These are phyloP conservation scores for Caranx ignobilis DNA, from an alignment of 2,113 vertebrate genomes.

Conservation along the genomic window DNA sequence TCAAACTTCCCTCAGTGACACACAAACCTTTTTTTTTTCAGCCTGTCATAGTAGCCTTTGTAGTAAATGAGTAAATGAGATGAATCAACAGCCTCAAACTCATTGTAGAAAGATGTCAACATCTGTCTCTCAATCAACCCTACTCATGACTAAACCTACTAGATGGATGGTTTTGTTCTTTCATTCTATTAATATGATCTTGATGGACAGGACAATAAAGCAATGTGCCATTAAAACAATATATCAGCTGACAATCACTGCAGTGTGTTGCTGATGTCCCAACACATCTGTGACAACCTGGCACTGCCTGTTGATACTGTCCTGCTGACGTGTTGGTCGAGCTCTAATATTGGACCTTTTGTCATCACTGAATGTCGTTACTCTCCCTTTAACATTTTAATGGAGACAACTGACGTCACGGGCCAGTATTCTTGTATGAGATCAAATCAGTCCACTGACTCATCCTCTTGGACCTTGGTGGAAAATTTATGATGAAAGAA, in stretches of 20 bases:
- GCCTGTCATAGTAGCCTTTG: neutral
- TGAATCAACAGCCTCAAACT: neutral
- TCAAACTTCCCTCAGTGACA: neutral
- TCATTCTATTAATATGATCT: neutral
- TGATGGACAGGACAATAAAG: neutral
- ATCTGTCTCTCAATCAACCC: no score
- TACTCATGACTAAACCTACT: no score
- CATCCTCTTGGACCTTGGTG: neutral
- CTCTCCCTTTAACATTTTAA: neutral
- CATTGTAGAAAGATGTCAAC: neutral
- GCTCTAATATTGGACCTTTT: neutral
- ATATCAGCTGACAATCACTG: no score
- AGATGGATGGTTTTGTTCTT: neutral
- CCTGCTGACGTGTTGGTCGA: no score
- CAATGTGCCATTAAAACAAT: no score
- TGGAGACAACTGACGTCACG: neutral
- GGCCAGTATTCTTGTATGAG: neutral
- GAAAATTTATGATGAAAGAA: no score
- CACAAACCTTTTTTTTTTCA: slow-evolving; percentile 14
- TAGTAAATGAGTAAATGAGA: slow-evolving; percentile 6
- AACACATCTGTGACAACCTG: no score
- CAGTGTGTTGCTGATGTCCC: neutral
- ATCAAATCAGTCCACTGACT: neutral
- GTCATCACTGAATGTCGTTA: neutral
- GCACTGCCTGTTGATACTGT: no score